Evolutionary conservation across 92 coral and sea anemone species (phyloP).

Genomic region (Phenganax subtilis): DNA sequence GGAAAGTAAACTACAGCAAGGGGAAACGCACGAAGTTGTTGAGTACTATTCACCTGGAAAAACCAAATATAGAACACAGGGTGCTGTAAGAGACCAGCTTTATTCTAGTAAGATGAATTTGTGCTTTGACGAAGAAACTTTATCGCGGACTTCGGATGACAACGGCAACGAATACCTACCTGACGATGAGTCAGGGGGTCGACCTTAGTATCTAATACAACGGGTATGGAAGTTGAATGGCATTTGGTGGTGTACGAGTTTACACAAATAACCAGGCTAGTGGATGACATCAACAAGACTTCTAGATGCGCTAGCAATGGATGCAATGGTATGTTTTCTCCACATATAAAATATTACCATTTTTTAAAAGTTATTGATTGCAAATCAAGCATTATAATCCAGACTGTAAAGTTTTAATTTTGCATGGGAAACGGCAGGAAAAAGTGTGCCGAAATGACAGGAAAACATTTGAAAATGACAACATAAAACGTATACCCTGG

Average conservation of each 20-base stretch:
- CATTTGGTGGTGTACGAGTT: slow-evolving; percentile 49
- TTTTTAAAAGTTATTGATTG: background rate
- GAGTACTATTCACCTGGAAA: slow-evolving; percentile 40
- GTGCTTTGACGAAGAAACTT: slow-evolving; percentile 22
- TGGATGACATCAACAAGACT: slow-evolving; percentile 46
- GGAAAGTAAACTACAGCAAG: slow-evolving; percentile 3
- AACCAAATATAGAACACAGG: slow-evolving; percentile 42
- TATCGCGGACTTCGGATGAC: background rate
- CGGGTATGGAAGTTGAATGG: slow-evolving; percentile 34
- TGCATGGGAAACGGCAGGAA: too few relatives aligned
- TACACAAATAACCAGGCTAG: slow-evolving; percentile 41
- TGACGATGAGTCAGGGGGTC: background rate
- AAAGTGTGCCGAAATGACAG: too few relatives aligned
- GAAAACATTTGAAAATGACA: too few relatives aligned
- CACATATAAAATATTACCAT: background rate
- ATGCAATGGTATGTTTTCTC: slow-evolving; percentile 41
- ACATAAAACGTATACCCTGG: too few relatives aligned
- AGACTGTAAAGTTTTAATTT: background rate
- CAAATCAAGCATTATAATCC: background rate
- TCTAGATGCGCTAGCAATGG: slow-evolving; percentile 40
- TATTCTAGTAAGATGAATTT: slow-evolving; percentile 16
- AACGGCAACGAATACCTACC: slow-evolving; percentile 15
- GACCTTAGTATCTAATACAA: background rate
- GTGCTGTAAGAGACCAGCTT: slow-evolving; percentile 26
- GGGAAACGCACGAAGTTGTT: slow-evolving; percentile 8